Percentiles rank a stretch among this genome's conserved stretches.
Evolutionary conservation across 2,797 vertebrate species (phyloP).

Genomic region (Gymnopithys bicolor): DNA sequence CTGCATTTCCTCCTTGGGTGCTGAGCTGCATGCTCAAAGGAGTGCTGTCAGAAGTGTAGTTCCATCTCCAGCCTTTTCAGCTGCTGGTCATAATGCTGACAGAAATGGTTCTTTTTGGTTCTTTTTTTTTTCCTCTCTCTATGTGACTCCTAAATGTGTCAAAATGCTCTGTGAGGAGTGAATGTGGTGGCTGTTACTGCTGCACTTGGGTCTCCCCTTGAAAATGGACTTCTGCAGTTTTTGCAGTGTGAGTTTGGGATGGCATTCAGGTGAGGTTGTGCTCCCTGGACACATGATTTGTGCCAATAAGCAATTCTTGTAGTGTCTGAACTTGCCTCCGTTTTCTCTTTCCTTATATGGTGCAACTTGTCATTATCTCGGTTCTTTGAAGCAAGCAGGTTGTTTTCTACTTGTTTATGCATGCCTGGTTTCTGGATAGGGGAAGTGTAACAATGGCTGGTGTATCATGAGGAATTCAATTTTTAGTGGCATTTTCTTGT

Average conservation of each 20-base stretch:
- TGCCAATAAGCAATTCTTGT: not conserved
- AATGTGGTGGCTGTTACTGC: not conserved
- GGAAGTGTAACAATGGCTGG: not conserved
- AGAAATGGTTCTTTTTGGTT: not conserved
- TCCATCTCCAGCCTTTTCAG: not conserved
- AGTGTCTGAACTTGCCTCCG: not conserved
- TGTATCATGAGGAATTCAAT: not conserved
- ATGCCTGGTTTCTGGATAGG: not conserved
- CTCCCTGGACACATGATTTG: not conserved
- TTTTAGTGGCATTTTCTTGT: not conserved
- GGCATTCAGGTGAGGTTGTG: not conserved
- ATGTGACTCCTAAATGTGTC: not conserved
- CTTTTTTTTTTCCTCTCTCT: not conserved
- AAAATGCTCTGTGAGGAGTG: not conserved
- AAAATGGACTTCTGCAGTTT: not conserved
- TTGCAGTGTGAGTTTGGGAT: not conserved
- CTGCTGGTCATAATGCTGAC: not conserved
- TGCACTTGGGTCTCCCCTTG: fast-evolving
- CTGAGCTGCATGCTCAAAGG: not conserved
- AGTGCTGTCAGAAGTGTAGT: not conserved
- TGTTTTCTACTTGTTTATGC: not conserved
- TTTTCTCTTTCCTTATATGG: not conserved
- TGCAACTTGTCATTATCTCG: not conserved
- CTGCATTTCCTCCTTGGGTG: not conserved
- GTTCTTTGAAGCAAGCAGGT: not conserved